phyloP scores from a whole-genome alignment of 2,888 invertebrate genomes.

The Panzeria rudis region DNA sequence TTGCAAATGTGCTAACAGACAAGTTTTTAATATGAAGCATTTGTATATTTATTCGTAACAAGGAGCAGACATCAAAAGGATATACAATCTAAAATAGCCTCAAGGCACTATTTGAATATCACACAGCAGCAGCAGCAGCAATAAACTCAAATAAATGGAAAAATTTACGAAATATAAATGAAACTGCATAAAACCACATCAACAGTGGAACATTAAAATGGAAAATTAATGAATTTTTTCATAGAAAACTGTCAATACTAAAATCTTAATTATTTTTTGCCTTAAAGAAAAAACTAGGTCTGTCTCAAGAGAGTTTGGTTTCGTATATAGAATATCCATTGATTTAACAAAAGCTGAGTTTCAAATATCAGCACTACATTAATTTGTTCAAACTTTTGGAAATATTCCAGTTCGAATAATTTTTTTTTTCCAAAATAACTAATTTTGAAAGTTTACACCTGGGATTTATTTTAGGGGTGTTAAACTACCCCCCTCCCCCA shows the following conservation, averaged over 20 bases:
- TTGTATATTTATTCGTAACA: not conserved
- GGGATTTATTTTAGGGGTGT: too few species aligned
- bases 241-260: not conserved
- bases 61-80: conserved; percentile 65
- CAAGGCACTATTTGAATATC: conserved; percentile 43
- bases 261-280: too few species aligned
- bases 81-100: conserved; percentile 68
- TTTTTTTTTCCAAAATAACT: too few species aligned
- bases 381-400: too few species aligned
- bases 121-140: conserved; percentile 18
- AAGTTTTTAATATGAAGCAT: conserved; percentile 5
- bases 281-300: too few species aligned
- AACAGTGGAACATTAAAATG: not conserved
- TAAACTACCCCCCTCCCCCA: too few species aligned
- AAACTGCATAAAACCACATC: not conserved
- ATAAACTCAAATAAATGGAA: not conserved
- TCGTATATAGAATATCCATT: too few species aligned
- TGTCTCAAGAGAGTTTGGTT: too few species aligned
- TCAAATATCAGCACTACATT: too few species aligned
- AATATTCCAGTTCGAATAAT: too few species aligned
- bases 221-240: not conserved
- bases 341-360: too few species aligned
- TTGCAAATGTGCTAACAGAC: conserved; percentile 37
- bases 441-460: too few species aligned
- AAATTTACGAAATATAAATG: not conserved